phyloP scores from a whole-genome alignment of 2,113 vertebrate species.

The Dendropsophus ebraccatus region DNA sequence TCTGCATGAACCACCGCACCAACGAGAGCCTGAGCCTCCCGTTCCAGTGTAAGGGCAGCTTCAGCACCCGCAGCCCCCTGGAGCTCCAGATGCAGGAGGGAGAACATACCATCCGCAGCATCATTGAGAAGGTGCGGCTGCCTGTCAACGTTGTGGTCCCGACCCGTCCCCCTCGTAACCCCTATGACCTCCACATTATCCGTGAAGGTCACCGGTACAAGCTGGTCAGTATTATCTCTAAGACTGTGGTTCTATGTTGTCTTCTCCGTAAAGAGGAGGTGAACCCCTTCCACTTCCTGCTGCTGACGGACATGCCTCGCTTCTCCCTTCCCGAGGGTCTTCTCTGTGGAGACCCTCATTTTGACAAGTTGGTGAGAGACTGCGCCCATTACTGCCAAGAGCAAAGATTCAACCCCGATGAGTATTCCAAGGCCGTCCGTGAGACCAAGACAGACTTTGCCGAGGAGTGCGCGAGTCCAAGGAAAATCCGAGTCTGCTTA shows the following conservation, averaged over 20 bases:
- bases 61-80: conserved; percentile 93
- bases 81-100: conserved; percentile 97
- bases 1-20: conserved; percentile 98
- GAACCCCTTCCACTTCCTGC: conserved; percentile 90
- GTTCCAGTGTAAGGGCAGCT: conserved; percentile 93
- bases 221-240: conserved; percentile 95
- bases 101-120: conserved; percentile 94
- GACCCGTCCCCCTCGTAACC: conserved; percentile 87
- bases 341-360: conserved; percentile 78
- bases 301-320: conserved; percentile 91
- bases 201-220: conserved; percentile 97
- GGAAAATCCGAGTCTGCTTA: conserved; percentile 82
- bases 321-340: conserved; percentile 90
- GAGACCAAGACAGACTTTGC: conserved; percentile 87
- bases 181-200: conserved; percentile 91
- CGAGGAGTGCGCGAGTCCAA: conserved; percentile 87
- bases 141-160: conserved; percentile 95
- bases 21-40: conserved; percentile 96
- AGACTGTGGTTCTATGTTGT: conserved; percentile 95
- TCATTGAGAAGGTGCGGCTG: conserved; percentile 94
- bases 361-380: conserved; percentile 87
- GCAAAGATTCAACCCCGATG: conserved; percentile 88
- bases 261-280: conserved; percentile 86
- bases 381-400: conserved; percentile 83
- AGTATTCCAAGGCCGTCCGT: conserved; percentile 91